These are phyloP conservation scores for Notoglanidium macrostoma DNA, from an alignment of 2,797 vertebrate genomes.

Conservation along the genomic window DNA sequence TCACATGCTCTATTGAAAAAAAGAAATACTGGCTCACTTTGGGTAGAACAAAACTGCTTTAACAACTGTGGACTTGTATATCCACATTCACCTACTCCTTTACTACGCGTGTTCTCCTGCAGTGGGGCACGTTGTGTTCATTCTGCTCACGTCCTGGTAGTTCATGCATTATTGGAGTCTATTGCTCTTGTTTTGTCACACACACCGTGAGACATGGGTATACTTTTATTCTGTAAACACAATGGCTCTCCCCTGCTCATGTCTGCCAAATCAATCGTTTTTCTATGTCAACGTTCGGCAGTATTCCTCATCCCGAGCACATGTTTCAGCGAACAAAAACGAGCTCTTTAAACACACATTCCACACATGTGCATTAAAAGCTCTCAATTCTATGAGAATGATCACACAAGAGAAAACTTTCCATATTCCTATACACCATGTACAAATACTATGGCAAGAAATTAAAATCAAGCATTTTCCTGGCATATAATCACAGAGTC, in stretches of 20 bases:
- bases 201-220: neutral
- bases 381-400: neutral
- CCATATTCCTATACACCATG: neutral
- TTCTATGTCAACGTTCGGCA: conserved; percentile 21
- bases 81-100: neutral
- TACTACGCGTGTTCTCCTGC: conserved; percentile 8
- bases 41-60: neutral
- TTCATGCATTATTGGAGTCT: conserved; percentile 13
- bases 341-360: neutral
- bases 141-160: conserved; percentile 32
- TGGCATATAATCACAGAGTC: neutral
- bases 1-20: neutral
- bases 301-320: conserved; percentile 10
- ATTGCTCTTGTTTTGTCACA: neutral
- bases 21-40: neutral
- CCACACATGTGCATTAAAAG: neutral
- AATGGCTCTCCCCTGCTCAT: neutral
- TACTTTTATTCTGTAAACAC: neutral
- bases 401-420: neutral
- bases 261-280: conserved; percentile 5
- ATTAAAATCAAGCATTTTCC: neutral
- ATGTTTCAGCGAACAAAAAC: neutral
- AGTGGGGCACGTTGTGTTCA: conserved; percentile 18
- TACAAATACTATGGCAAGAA: neutral
- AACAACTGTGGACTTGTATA: neutral